Evolutionary conservation across 23 tunicate genomes (phyloP), one percentile per base, ranked within the genome.

Genomic region (Clavelina lepadiformis): DNA sequence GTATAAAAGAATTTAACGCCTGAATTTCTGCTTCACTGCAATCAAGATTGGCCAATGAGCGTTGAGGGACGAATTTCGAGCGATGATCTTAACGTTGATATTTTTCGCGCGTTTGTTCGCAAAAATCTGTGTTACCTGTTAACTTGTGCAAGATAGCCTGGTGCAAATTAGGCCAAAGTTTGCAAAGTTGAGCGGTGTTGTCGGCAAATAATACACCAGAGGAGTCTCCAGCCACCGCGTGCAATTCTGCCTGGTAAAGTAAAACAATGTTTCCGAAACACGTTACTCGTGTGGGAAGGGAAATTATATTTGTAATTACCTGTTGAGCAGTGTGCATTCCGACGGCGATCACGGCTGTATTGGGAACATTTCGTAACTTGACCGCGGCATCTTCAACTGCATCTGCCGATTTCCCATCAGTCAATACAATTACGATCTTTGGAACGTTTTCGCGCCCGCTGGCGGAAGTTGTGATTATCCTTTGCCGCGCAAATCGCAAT

Each of bases 381-480:
- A 66, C 64, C 8, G 91, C 91, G 2, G 69, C 72, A 3, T 32
- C 75, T 28, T 32, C 32, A 3, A 73, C 70, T 22, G 80, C 31
- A 45, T 74, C 81, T 4, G 28, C 45, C 34, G 91, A 82, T 27
- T 56, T 81, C 11, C 50, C 74, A 24, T 59, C 61, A 15, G 77
- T 66, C 33, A 73, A 25, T 27, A 74, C 81, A n/a, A 82, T 65
- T 1, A 82, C 75, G 2, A 82, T 69, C 33, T 75, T 75, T 4
- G 79, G 66, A 19, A 82, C 91, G 33, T 82, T 82, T 6, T 35
- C 31, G 65, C 91, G 56, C 15, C 75, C 80, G 5, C 88, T 79
- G 13, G 46, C 56, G 1, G 45, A 61, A 20, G 68, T 46, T 3
- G 5, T 35, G 20, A 82, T 60, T 13, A 57, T 28, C 51, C 46